Percentiles rank a stretch among this genome's conserved stretches.
Evolutionary conservation across 2,113 vertebrate genomes (phyloP).

Genomic region (Spilogale gracilis): DNA sequence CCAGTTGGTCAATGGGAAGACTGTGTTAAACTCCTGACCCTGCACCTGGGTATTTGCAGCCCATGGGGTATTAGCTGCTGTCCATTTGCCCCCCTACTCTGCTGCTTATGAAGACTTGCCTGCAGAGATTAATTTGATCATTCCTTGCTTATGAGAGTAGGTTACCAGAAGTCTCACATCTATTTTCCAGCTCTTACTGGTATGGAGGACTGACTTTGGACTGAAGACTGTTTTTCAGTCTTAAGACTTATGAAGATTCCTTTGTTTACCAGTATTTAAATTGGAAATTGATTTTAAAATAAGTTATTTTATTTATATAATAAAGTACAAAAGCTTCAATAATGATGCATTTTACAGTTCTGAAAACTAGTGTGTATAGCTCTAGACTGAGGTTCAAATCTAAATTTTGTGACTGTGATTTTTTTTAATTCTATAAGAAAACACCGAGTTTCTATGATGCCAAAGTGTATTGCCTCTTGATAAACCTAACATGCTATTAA

Average conservation of each 20-base stretch:
- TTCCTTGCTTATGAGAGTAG: neutral
- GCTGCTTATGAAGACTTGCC: constrained; percentile 17
- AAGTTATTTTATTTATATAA: constrained; percentile 18
- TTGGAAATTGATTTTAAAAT: constrained; percentile 29
- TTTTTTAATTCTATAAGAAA: neutral
- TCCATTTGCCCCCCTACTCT: neutral
- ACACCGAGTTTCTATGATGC: neutral
- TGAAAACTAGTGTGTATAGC: neutral
- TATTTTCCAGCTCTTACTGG: neutral
- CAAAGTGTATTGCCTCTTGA: neutral
- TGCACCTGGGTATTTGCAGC: constrained; percentile 23
- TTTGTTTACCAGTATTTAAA: neutral
- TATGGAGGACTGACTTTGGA: neutral
- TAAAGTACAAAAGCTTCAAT: neutral
- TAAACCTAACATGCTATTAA: neutral
- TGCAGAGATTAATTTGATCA: constrained; percentile 44
- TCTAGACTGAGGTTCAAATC: constrained; percentile 24
- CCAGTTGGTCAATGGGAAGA: constrained; percentile 4
- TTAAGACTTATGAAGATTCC: neutral
- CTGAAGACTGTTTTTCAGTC: neutral
- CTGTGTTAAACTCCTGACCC: constrained; percentile 54
- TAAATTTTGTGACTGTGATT: neutral
- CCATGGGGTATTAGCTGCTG: neutral
- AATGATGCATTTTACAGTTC: neutral
- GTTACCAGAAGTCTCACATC: neutral